Evolutionary conservation across 2,113 vertebrate species (phyloP), one percentile per base, ranked within the genome.

Genomic region (Chaenogobius annularis): DNA sequence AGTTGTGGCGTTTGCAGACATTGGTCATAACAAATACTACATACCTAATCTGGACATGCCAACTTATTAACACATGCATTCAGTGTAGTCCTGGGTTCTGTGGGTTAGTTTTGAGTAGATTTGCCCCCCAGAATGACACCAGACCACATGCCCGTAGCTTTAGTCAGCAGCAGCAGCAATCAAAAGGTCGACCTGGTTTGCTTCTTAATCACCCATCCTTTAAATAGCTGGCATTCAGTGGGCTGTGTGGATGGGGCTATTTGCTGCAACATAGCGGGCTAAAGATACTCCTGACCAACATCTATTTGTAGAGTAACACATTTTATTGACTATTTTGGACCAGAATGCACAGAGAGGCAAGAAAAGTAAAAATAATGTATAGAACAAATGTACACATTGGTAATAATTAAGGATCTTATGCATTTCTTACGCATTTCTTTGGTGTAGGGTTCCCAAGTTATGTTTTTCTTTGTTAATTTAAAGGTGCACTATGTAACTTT

Each of bases 131-230:
- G 13, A 83, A 73, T 62, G 73, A 44, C 59, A 73, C 76, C 20
- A 82, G 71, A 83, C 78, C 67, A 70, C 76, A 88, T 83, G 77
- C 85, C 84, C 82, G 74, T 56, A 70, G 81, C 62, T 1, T 90
- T 87, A 85, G 88, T 91, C 87, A 87, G 86, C 87, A 87, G 86
- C 78, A 80, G 69, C 81, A 76, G 69, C 79, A 87, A 86, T 87
- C 83, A 90, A 92, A 63, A 90, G 88, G 87, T 91, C 86, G 87
- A 88, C 85, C 84, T 83, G 83, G 83, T 91, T 89, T 86, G 80
- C 81, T 83, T 88, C 77, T 91, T 90, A 83, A 89, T 91, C 88
- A 89, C 69, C 79, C 81, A 87, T 87, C 85, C 87, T 91, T 91
- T 88, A 90, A 90, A 90, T 90, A 87, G 86, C 81, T 83, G 75